Percentiles rank a stretch among this genome's conserved stretches.
Evolutionary conservation across 2,888 invertebrate genomes (phyloP).

Genomic region (Mesorhabditis sp.): DNA sequence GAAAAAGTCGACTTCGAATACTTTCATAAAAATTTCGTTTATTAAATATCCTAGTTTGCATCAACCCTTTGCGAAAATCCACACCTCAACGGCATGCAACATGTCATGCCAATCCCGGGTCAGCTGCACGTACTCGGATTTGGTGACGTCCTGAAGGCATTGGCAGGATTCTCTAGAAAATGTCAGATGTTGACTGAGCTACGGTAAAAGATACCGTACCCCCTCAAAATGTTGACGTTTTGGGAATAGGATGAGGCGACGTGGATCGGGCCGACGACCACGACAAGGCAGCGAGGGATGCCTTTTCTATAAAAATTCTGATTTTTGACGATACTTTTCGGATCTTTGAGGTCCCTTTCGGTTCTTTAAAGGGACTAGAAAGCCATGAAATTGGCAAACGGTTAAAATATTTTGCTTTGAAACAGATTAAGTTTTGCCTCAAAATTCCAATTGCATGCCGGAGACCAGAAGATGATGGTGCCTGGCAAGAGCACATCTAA

Average conservation of each 20-base stretch:
- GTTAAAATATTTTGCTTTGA: no score
- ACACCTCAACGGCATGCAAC: conserved; percentile 25
- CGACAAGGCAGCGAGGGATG: conserved; percentile 41
- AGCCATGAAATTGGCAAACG: no score
- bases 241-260: conserved; percentile 47
- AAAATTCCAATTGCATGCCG: no score
- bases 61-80: conserved; percentile 4
- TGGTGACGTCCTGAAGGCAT: conserved; percentile 44
- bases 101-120: conserved; percentile 41
- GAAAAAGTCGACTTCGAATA: no score
- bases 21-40: no score
- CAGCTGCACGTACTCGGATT: conserved; percentile 34
- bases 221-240: conserved; percentile 51
- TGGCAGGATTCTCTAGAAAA: conserved; percentile 41
- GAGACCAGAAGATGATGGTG: no score
- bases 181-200: not conserved
- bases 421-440: no score
- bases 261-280: conserved; percentile 52
- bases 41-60: not conserved
- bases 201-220: not conserved
- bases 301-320: conserved; percentile 21
- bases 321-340: not conserved
- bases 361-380: no score
- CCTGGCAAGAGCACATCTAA: no score
- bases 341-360: no score